phyloP scores from a whole-genome alignment of 2,888 invertebrate genomes.

The Artemia sinica region DNA sequence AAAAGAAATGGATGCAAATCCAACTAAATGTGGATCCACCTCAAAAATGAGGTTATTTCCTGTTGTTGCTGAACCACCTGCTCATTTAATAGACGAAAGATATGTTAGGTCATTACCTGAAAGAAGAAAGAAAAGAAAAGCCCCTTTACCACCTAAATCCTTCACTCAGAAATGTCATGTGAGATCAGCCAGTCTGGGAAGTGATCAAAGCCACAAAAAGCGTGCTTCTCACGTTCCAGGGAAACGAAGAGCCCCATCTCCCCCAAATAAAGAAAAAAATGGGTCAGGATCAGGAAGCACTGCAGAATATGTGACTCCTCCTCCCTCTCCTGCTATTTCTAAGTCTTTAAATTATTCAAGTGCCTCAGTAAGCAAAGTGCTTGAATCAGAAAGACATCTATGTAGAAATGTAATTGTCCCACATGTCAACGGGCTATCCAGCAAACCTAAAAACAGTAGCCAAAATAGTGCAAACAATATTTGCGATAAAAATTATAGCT shows the following conservation, averaged over 20 bases:
- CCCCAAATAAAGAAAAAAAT: background rate
- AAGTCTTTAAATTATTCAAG: background rate
- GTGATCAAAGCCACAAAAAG: background rate
- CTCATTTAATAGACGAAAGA: background rate
- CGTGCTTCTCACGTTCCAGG: background rate
- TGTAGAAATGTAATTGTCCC: background rate
- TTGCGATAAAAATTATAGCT: background rate
- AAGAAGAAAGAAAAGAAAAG: background rate
- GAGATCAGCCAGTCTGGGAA: background rate
- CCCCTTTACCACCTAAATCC: background rate
- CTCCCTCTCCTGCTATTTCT: background rate
- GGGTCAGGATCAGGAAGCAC: background rate
- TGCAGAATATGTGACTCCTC: slow-evolving; percentile 1
- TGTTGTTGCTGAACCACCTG: background rate
- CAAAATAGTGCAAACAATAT: background rate
- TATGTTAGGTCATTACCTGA: background rate
- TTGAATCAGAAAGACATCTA: background rate
- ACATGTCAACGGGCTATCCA: background rate
- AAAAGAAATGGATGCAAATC: background rate
- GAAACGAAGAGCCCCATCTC: background rate
- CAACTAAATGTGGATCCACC: too few relatives aligned
- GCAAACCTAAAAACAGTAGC: background rate
- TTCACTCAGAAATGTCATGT: background rate
- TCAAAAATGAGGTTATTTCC: too few relatives aligned
- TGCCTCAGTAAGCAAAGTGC: too few relatives aligned